Percentiles rank a stretch among this genome's conserved stretches.
Conservation (phyloP, 2,797 vertebrate species). For the Gorsachius magnificus region DNA sequence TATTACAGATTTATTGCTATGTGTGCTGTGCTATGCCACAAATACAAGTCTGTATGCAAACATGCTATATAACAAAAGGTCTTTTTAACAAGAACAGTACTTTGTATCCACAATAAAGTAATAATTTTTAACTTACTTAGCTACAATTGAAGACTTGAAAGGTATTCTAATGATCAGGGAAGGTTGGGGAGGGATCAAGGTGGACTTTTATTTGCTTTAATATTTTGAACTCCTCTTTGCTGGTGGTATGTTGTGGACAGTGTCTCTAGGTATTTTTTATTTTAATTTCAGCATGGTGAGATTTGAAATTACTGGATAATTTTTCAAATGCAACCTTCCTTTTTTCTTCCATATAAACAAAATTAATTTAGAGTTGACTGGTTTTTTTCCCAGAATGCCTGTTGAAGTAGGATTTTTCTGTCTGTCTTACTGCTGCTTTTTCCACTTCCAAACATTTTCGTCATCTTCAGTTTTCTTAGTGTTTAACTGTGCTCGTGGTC, state of each 20-base stretch:
- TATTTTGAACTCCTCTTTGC: background rate
- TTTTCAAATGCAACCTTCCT: background rate
- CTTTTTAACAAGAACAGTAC: background rate
- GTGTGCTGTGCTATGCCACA: background rate
- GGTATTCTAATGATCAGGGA: background rate
- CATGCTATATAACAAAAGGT: background rate
- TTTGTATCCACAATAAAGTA: background rate
- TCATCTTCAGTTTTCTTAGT: background rate
- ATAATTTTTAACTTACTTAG: background rate
- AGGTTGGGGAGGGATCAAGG: background rate
- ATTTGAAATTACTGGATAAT: background rate
- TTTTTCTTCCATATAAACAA: background rate
- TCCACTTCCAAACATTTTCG: background rate
- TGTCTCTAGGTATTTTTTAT: background rate
- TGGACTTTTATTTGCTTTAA: background rate
- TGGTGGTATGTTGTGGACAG: background rate
- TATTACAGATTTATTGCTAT: constrained; percentile 41
- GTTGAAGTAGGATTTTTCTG: background rate
- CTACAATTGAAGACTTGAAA: background rate
- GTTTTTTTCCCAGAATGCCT: background rate
- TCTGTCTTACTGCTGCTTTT: background rate
- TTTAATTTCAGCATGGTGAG: background rate
- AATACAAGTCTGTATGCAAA: background rate
- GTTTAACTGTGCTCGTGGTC: background rate
- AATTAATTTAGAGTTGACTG: background rate